These are phyloP conservation scores for Ophion ventricosus DNA, from an alignment of 2,888 invertebrate species.

Conservation along the genomic window DNA sequence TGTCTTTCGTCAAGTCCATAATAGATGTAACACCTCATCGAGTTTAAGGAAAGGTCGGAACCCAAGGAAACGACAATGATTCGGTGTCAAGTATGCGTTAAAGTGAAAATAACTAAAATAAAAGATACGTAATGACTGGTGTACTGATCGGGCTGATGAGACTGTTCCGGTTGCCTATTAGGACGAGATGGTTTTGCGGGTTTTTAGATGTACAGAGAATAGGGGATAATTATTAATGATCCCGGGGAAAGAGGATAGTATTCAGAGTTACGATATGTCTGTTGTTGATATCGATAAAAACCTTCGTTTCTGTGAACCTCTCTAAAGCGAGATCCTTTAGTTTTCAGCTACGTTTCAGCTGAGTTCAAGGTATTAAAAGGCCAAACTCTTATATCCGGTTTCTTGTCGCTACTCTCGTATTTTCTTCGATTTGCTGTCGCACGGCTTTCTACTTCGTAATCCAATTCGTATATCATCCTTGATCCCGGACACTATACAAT, in stretches of 20 bases:
- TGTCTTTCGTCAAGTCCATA: constrained; percentile 15
- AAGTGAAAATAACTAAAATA: not conserved
- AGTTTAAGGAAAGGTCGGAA: not conserved
- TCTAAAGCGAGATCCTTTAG: constrained; percentile 1
- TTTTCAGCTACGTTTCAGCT: not conserved
- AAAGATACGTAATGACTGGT: constrained; percentile 45
- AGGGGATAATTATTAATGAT: constrained; percentile 27
- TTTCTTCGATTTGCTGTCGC: not conserved
- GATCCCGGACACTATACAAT: constrained; percentile 29
- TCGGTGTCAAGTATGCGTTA: not conserved
- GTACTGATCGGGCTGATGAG: constrained; percentile 29
- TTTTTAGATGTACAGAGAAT: not conserved
- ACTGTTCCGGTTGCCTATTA: constrained; percentile 40
- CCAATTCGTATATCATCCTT: constrained; percentile 25
- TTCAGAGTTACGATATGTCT: not conserved
- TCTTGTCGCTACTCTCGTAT: not conserved
- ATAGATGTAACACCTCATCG: not conserved
- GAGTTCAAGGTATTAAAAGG: not conserved
- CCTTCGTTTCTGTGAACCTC: not conserved
- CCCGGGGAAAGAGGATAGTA: constrained; percentile 7
- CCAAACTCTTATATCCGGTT: not conserved
- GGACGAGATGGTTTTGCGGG: not conserved
- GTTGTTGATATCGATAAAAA: not conserved
- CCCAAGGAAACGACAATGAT: no score
- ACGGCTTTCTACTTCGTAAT: constrained; percentile 12